Conservation (phyloP, 2,797 vertebrate species). For the Sylvia borin region DNA sequence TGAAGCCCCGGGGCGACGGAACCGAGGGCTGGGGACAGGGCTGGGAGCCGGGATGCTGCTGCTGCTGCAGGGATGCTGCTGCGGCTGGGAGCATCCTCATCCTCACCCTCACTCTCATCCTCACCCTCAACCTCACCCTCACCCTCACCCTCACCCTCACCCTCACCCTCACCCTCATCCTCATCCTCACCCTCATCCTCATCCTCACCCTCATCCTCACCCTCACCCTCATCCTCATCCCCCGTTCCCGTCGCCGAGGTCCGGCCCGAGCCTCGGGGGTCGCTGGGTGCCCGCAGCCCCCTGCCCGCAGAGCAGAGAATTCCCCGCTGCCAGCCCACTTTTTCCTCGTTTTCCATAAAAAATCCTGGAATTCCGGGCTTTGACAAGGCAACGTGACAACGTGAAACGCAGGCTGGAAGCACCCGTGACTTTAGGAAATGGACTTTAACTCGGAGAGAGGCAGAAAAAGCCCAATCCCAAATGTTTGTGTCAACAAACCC, state of each 20-base stretch:
- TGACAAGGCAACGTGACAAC: constrained; percentile 49
- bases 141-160: no score
- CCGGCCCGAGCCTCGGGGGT: background rate
- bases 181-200: background rate
- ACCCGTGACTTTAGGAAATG: constrained; percentile 4
- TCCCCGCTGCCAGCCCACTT: background rate
- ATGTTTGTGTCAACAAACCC: constrained; percentile 56
- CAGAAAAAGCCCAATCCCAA: constrained; percentile 29
- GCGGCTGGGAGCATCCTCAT: background rate
- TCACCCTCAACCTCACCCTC: no score
- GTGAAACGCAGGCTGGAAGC: constrained; percentile 34
- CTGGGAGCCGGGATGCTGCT: background rate
- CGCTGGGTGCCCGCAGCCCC: background rate
- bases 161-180: background rate
- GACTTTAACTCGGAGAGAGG: background rate
- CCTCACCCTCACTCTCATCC: background rate
- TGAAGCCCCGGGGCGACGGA: background rate
- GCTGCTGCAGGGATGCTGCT: background rate
- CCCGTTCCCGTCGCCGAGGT: background rate
- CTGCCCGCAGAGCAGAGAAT: background rate
- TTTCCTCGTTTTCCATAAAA: background rate
- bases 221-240: background rate
- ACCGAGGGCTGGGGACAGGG: accelerated
- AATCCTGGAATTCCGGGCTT: constrained; percentile 21
- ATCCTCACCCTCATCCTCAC: background rate